A percentile compares a stretch with the other conserved stretches of the same genome.
Conservation (phyloP, 2,113 vertebrate genomes). For the Micronycteris hirsuta region DNA sequence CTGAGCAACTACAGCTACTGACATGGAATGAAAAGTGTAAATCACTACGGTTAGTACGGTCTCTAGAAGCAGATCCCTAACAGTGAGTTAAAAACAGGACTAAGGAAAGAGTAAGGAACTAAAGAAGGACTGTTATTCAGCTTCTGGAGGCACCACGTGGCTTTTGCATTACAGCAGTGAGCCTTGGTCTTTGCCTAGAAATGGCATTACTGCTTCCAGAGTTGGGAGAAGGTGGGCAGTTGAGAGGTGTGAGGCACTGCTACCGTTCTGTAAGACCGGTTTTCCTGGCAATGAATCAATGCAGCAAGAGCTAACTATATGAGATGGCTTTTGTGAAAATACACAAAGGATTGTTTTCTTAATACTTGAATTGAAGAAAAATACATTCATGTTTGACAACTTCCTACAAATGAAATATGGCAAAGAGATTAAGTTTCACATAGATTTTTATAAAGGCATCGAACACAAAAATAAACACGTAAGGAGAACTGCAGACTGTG, state of each 20-base stretch:
- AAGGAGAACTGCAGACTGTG: neutral
- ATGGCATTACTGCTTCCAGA: conserved; percentile 30
- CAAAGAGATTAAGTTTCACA: conserved; percentile 27
- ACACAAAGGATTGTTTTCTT: neutral
- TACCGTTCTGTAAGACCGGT: conserved; percentile 39
- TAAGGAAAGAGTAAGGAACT: neutral
- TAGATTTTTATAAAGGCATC: conserved; percentile 24
- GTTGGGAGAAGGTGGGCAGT: neutral
- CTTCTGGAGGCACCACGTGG: conserved; percentile 61
- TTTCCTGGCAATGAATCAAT: conserved; percentile 46
- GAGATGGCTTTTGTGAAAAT: conserved; percentile 30
- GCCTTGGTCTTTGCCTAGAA: conserved; percentile 45
- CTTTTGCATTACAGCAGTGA: conserved; percentile 38
- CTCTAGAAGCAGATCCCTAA: conserved; percentile 33
- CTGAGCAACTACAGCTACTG: neutral
- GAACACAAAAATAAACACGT: conserved; percentile 33
- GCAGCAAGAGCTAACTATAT: neutral
- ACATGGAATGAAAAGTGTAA: neutral
- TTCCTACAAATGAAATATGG: conserved; percentile 18
- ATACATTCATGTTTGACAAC: neutral
- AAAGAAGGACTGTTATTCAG: conserved; percentile 1
- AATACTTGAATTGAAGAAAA: neutral
- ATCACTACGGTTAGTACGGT: neutral
- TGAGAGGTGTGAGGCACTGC: neutral
- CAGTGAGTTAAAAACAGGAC: neutral